These are phyloP conservation scores for Oreochromis tanganicae DNA, from an alignment of 2,113 vertebrate genomes.

Conservation along the genomic window DNA sequence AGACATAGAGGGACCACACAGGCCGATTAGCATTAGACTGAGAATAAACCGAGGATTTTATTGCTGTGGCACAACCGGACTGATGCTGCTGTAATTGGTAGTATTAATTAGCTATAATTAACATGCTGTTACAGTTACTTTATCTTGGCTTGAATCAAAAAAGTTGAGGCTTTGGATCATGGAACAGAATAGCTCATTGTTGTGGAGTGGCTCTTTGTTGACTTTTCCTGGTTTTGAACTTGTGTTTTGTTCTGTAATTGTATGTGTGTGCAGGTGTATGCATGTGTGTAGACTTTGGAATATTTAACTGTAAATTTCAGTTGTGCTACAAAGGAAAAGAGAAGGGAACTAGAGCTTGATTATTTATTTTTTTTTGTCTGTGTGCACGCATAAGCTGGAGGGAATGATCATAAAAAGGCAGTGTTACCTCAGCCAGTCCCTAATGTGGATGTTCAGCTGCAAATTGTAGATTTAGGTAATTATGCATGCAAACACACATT, in stretches of 20 bases:
- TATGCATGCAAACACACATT: not conserved
- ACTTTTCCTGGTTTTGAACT: constrained; percentile 20
- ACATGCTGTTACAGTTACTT: not conserved
- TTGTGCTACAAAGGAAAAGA: constrained; percentile 9
- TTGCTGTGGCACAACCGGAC: not conserved
- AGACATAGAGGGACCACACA: not conserved
- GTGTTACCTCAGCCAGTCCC: not conserved
- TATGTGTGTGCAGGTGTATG: not conserved
- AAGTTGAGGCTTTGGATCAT: not conserved
- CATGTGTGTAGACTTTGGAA: constrained; percentile 14
- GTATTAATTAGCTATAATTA: constrained; percentile 22
- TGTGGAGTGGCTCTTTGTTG: constrained; percentile 40
- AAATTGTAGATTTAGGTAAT: constrained; percentile 34
- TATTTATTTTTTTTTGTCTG: not conserved
- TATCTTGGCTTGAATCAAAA: not conserved
- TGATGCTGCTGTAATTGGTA: not conserved
- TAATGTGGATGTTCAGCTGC: constrained; percentile 15
- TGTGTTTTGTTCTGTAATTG: not conserved
- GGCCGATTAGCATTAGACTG: not conserved
- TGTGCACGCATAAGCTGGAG: not conserved
- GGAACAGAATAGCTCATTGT: constrained; percentile 31
- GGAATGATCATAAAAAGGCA: constrained; percentile 3
- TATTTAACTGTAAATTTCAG: constrained; percentile 48
- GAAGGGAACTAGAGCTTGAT: not conserved
- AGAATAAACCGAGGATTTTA: not conserved